A percentile compares a stretch with the other conserved stretches of the same genome.
phyloP scores from a whole-genome alignment of 2,888 invertebrate species.

The Leucophenga maculata region DNA sequence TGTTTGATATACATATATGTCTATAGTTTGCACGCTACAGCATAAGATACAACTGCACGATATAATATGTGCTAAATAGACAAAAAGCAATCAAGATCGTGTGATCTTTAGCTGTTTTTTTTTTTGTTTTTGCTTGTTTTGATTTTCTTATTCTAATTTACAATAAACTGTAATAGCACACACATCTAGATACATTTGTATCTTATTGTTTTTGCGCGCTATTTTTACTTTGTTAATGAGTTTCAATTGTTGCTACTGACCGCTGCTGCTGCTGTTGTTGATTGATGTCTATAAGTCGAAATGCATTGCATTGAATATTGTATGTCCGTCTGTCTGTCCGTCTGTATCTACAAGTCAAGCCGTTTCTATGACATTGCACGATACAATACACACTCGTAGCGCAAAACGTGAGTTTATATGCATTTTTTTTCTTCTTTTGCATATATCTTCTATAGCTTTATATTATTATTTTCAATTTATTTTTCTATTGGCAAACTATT shows the following conservation, averaged over 20 bases:
- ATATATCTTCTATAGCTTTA: not conserved
- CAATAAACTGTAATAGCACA: not conserved
- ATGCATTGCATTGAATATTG: not conserved
- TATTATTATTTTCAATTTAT: not conserved
- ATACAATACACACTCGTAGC: not conserved
- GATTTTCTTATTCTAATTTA: not conserved
- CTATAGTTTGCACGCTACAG: constrained; percentile 3
- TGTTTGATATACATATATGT: not conserved
- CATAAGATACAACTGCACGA: not conserved
- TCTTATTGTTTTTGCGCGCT: not conserved
- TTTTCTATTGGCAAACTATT: not conserved
- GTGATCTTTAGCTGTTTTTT: not conserved
- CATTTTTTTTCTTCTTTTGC: constrained; percentile 1
- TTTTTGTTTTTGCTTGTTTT: not conserved
- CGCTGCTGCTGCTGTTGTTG: not conserved
- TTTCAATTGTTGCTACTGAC: not conserved
- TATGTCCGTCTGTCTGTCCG: not conserved
- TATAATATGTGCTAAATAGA: not conserved
- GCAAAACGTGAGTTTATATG: constrained; percentile 10
- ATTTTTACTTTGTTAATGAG: constrained; percentile 12
- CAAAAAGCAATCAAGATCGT: not conserved
- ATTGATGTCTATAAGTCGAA: not conserved
- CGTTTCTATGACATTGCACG: not conserved
- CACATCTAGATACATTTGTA: not conserved
- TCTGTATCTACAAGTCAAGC: not conserved